phyloP scores from a whole-genome alignment of 2,113 vertebrate genomes.

The Genyomyrus donnyi region DNA sequence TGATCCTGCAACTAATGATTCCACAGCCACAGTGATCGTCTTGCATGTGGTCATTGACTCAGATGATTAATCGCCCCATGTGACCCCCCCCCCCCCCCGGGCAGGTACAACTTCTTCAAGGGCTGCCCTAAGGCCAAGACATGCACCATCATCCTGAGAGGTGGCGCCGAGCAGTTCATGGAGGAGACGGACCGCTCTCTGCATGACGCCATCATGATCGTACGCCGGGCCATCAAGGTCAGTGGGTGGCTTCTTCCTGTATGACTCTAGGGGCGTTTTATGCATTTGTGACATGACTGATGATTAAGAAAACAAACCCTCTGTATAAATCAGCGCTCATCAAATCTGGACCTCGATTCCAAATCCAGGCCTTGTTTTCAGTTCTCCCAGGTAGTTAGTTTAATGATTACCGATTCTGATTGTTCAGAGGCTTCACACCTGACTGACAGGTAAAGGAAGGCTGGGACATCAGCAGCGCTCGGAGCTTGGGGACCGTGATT shows the following conservation, averaged over 20 bases:
- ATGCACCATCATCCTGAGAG: constrained; percentile 89
- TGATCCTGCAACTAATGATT: not conserved
- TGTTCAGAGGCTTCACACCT: not conserved
- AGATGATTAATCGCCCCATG: not conserved
- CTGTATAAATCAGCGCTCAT: not conserved
- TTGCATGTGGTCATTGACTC: not conserved
- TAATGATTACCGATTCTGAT: not conserved
- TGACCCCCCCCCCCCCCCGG: not conserved
- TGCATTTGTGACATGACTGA: not conserved
- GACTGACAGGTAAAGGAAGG: not conserved
- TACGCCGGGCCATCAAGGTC: constrained; percentile 93
- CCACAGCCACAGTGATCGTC: not conserved
- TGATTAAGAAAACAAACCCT: not conserved
- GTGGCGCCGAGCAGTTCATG: constrained; percentile 93
- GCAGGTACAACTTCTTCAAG: constrained; percentile 91
- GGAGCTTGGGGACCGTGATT: not conserved
- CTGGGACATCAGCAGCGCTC: not conserved
- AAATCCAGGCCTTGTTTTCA: not conserved
- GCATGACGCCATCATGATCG: constrained; percentile 98
- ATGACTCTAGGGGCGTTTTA: not conserved
- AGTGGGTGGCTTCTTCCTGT: constrained; percentile 8
- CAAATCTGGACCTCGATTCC: not conserved
- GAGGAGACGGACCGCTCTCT: constrained; percentile 94
- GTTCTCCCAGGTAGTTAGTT: not conserved
- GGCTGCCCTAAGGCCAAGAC: constrained; percentile 91